These are phyloP conservation scores for Hydrotaea diabolus DNA, from an alignment of 2,888 invertebrate genomes.

Conservation along the genomic window DNA sequence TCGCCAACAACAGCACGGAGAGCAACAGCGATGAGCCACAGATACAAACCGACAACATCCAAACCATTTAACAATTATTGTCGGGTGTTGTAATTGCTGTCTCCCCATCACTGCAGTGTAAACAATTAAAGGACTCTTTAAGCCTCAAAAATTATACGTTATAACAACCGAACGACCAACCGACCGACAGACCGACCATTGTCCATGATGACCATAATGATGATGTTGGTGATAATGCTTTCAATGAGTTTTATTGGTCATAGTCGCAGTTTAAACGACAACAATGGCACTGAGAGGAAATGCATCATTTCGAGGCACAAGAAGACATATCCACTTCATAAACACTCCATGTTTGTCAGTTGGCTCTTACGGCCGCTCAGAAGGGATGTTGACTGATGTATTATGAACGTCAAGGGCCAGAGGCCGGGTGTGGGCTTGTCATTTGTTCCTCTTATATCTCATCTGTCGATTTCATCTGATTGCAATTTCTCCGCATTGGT, in stretches of 20 bases:
- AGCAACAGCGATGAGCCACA: not conserved
- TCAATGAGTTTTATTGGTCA: constrained; percentile 36
- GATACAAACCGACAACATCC: not conserved
- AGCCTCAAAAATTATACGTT: constrained; percentile 47
- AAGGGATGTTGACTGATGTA: not conserved
- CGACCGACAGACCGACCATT: too few species aligned
- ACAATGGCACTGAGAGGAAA: not conserved
- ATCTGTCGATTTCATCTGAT: constrained; percentile 22
- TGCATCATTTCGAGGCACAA: constrained; percentile 1
- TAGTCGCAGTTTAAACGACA: not conserved
- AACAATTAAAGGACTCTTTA: constrained; percentile 38
- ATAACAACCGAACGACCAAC: constrained; percentile 8
- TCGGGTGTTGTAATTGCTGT: constrained; percentile 4
- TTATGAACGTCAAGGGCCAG: constrained; percentile 2
- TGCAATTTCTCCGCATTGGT: constrained; percentile 2
- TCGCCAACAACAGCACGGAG: not conserved
- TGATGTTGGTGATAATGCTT: constrained; percentile 16
- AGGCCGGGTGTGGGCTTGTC: too few species aligned
- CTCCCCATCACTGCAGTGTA: constrained; percentile 28
- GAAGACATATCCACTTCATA: constrained; percentile 10
- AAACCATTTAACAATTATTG: constrained; percentile 32
- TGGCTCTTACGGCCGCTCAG: not conserved
- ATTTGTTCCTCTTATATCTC: not conserved
- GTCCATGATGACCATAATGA: not conserved
- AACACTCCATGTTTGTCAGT: constrained; percentile 13